These are phyloP conservation scores for Cantharis flavilabris DNA, from an alignment of 2,888 invertebrate genomes.

Conservation along the genomic window DNA sequence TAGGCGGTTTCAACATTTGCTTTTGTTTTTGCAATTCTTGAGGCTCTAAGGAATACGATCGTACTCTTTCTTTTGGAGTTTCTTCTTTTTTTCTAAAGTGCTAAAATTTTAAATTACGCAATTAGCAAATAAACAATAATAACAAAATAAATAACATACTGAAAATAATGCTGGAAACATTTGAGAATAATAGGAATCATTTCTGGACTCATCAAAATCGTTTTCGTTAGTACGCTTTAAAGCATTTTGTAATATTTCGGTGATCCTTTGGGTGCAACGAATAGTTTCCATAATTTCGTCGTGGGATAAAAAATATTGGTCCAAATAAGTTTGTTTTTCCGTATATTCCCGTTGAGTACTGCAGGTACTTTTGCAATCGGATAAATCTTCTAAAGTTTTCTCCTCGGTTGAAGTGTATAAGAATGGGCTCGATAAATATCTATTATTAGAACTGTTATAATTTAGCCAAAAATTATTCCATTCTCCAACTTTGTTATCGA, in stretches of 20 bases:
- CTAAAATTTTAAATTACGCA: constrained; percentile 37
- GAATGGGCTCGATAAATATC: constrained; percentile 49
- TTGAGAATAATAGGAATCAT: constrained; percentile 50
- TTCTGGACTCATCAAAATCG: constrained; percentile 45
- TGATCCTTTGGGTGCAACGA: constrained; percentile 50
- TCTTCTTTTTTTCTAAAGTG: constrained; percentile 47
- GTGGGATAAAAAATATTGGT: constrained; percentile 44
- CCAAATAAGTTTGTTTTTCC: constrained; percentile 43
- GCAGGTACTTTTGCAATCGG: constrained; percentile 50
- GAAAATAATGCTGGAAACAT: constrained; percentile 21
- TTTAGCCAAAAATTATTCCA: constrained; percentile 58
- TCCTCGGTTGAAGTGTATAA: constrained; percentile 43
- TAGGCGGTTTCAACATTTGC: constrained; percentile 40
- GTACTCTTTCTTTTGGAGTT: constrained; percentile 45
- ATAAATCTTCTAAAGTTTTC: constrained; percentile 47
- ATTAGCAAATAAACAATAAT: background rate
- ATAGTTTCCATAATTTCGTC: constrained; percentile 52
- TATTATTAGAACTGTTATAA: constrained; percentile 51
- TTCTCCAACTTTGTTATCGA: constrained; percentile 52
- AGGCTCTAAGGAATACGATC: constrained; percentile 45
- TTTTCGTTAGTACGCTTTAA: constrained; percentile 45
- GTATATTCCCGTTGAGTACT: constrained; percentile 51
- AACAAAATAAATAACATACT: constrained; percentile 11
- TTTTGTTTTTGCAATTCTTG: constrained; percentile 48
- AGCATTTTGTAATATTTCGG: constrained; percentile 53